phyloP scores from a whole-genome alignment of 2,113 vertebrate species.

The Eonycteris spelaea region DNA sequence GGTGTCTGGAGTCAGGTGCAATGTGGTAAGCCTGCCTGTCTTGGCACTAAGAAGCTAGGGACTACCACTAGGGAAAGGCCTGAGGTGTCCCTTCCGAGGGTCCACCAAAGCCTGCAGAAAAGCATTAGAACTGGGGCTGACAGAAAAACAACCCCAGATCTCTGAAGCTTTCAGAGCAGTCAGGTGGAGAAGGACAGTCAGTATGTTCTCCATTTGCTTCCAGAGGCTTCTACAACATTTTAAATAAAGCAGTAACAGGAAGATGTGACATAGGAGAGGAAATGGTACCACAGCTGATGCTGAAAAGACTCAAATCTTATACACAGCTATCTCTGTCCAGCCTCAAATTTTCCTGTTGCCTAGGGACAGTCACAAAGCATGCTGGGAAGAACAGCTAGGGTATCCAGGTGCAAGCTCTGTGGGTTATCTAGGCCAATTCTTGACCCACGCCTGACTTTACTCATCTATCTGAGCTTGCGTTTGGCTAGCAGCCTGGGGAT shows the following conservation, averaged over 20 bases:
- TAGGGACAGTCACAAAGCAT: not conserved
- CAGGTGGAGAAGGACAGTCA: not conserved
- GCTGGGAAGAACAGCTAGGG: not conserved
- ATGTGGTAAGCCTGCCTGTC: not conserved
- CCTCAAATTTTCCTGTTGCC: not conserved
- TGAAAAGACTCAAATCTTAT: not conserved
- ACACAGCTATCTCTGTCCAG: not conserved
- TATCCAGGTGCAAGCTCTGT: slow-evolving; percentile 28
- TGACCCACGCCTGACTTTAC: slow-evolving; percentile 32
- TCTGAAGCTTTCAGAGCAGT: not conserved
- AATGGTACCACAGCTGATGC: not conserved
- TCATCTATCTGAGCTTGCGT: not conserved
- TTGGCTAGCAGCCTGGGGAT: slow-evolving; percentile 45
- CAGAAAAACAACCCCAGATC: not conserved
- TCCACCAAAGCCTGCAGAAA: not conserved
- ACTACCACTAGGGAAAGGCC: not conserved
- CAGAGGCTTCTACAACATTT: slow-evolving; percentile 21
- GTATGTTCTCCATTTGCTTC: not conserved
- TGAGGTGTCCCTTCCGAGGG: not conserved
- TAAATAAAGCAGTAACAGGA: slow-evolving; percentile 28
- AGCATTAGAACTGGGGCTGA: not conserved
- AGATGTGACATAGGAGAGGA: not conserved
- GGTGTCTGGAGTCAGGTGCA: not conserved
- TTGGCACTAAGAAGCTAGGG: not conserved
- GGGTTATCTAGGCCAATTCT: slow-evolving; percentile 28